phyloP scores from a whole-genome alignment of 2,113 vertebrate species.

The Actenoides hombroni region DNA sequence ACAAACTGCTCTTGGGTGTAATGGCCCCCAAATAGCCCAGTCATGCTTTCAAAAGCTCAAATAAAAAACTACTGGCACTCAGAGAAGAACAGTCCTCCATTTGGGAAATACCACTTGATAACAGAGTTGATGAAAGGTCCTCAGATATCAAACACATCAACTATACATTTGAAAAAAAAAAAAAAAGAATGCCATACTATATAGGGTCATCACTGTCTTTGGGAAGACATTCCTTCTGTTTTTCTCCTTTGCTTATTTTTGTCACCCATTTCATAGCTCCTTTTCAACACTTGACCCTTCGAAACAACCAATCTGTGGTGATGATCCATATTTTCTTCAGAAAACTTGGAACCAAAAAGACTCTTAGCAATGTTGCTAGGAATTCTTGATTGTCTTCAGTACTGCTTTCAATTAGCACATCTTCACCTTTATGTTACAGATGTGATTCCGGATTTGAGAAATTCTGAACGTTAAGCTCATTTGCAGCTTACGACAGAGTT shows the following conservation, averaged over 20 bases:
- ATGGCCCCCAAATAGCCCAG: background rate
- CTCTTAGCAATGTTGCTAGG: background rate
- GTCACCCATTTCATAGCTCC: conserved; percentile 58
- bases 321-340: background rate
- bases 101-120: conserved; percentile 41
- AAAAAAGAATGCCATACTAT: conserved; percentile 19
- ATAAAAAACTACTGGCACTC: background rate
- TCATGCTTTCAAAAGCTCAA: background rate
- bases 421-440: background rate
- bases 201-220: conserved; percentile 43
- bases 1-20: background rate
- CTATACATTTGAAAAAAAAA: background rate
- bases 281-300: conserved; percentile 63
- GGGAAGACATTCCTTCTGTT: conserved; percentile 52
- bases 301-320: conserved; percentile 58
- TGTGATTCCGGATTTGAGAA: background rate
- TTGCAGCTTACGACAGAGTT: background rate
- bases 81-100: background rate
- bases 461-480: background rate
- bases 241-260: conserved; percentile 54
- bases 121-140: conserved; percentile 43
- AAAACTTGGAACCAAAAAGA: background rate
- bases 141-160: conserved; percentile 40
- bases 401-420: background rate
- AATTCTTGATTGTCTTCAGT: background rate